Base-by-base conservation (phyloP, 2,113 vertebrate species). In the Rousettus leschenaultii region DNA sequence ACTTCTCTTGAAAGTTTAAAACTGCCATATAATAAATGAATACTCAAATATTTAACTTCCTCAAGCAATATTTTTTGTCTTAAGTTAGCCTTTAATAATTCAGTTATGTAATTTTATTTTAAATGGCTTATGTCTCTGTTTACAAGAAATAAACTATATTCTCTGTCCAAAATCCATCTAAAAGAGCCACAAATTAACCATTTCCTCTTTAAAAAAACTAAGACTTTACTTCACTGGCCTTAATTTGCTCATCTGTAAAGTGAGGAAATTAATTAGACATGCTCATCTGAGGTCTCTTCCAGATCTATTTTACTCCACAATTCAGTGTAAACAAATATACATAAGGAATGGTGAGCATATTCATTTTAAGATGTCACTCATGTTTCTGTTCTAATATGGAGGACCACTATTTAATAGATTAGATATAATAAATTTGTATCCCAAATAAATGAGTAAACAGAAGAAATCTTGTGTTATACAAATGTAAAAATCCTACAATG, bases 1-100 rank as follows among this genome's bases (percentile, higher is more conserved):
- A 93, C 53, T 61, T 66, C 40, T 89, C 65, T 96, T 43, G 9
- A 79, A 89, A 92, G 65, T 79, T 89, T 88, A 65, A 92, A 95
- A 66, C 16, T 78, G 59, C 11, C 53, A 86, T 30, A 51, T 86
- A 92, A 94, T 53, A 83, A 51, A 51, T 51, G 51, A 83, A 89
- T 7, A 75, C 33, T 38, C 55, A 79, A 5, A 84, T 92, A 73
- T 40, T 89, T 90, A 80, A 94, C 28, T 93, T 92, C n/a, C 40
- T 85, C 2, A 61, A 85, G 13, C 19, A 95, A 89, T 83, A 73
- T 57, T 40, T 77, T 66, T 55, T 48, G 8, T 80, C 48, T 79
- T 91, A 92, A 53, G 13, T 57, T 61, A 95, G 53, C 26, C n/a
- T 8, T 51, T 51, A 88, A 71, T 86, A 94, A 89, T 68, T 87